These are phyloP conservation scores for Trachythela sp. DNA, from an alignment of 64 coral and sea anemone genomes.

Conservation along the genomic window DNA sequence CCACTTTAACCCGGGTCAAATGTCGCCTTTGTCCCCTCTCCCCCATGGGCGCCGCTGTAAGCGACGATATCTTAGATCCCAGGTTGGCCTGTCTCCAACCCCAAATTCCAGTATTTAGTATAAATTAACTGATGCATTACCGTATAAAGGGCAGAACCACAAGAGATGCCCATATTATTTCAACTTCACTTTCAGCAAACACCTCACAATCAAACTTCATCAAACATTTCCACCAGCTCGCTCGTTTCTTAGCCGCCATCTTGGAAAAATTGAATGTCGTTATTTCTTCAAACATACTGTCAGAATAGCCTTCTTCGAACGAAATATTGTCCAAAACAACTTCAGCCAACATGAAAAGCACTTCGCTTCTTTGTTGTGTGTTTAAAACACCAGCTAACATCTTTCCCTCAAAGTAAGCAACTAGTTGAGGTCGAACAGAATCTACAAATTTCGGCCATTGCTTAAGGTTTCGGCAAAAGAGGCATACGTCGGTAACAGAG, in stretches of 20 bases:
- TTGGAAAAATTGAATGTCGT: conserved; percentile 51
- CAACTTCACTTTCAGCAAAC: not conserved
- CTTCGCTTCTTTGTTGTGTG: conserved; percentile 24
- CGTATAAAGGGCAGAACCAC: not conserved
- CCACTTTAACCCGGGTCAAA: no score
- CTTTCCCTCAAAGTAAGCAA: conserved; percentile 41
- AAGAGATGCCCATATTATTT: not conserved
- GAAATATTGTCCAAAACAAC: conserved; percentile 11
- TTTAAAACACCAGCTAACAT: conserved; percentile 11
- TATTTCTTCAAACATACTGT: conserved; percentile 25
- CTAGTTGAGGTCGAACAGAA: conserved; percentile 33
- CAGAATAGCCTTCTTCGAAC: conserved; percentile 4
- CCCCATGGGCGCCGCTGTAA: no score
- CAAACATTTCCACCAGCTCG: not conserved
- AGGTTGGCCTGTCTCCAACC: no score
- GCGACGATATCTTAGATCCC: no score
- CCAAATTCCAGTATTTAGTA: no score
- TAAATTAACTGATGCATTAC: not conserved
- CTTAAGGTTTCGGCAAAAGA: conserved; percentile 42
- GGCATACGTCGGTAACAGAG: conserved; percentile 16
- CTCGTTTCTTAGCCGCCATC: conserved; percentile 33
- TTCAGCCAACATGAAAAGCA: conserved; percentile 44
- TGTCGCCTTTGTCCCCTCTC: no score
- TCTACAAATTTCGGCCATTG: conserved; percentile 41
- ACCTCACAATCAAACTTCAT: not conserved